Base-by-base conservation (phyloP, 1,140 invertebrate species). In the Pinna nobilis region DNA sequence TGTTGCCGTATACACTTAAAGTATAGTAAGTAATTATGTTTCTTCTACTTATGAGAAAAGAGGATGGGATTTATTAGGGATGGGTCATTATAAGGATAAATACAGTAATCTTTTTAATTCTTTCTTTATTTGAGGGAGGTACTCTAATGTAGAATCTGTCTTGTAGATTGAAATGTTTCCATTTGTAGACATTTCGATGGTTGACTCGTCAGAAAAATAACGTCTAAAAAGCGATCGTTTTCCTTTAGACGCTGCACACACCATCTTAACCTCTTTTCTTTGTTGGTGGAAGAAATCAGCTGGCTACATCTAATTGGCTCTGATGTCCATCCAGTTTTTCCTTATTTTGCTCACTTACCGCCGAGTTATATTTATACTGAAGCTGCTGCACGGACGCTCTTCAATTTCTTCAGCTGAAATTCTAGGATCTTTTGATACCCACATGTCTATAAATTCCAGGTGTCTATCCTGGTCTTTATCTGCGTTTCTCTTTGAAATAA, bases 131-230 rank as follows among this genome's bases (percentile, higher is more conserved):
- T 30, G 1, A 55, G 4, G 50, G 6, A 68, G 32, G 7, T 18
- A 6, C 9, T 53, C 49, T 18, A 68, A 15, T 6, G 15, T 3
- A 20, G 30, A 13, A 1, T 2, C 65, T 37, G 18, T 30, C 32
- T 55, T 9, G 23, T 53, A 41, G 11, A 57, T 55, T 18, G 55
- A 68, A 5, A 68, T 20, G 28, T 18, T 53, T 25, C 65, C 65
- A 3, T 30, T 23, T 13, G 65, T 20, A 5, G n/a, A 51, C 49
- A 68, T 53, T 23, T 68, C 65, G 2, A 68, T 51, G n/a, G 32
- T 55, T n/a, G 49, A 20, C 37, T 68, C 33, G 18, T 55, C 50
- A 13, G 55, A 33, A 67, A 53, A 13, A 67, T 67, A 9, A 67
- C 49, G 41, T 67, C 41, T 23, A 0, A 9, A 41, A 67, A 67